Base-by-base conservation (phyloP, 1,140 invertebrate species). In the Drosophila ficusphila region DNA sequence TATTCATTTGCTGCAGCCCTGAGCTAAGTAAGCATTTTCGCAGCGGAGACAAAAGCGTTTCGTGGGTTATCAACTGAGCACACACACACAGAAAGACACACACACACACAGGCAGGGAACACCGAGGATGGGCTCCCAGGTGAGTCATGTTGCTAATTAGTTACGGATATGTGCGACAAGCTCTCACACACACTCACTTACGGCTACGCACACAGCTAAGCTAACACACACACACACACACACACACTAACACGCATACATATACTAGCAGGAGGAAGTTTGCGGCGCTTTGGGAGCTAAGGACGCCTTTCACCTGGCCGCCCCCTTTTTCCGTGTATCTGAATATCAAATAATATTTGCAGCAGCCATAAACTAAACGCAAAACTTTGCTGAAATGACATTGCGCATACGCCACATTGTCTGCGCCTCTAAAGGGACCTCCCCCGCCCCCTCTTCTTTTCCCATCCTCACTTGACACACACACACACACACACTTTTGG, bases 91-190 rank as follows among this genome's bases (percentile, higher is more conserved):
- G n/a, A n/a, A n/a, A n/a, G n/a, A n/a, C 16, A 39, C 6, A 33
- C 21, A 51, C 14, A 33, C 8, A 31, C n/a, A 27, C 47, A 25
- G 18, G 4, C 41, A 23, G 23, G 23, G 23, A 23, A 18, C 44
- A 23, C 27, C 14, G 11, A 21, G 23, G n/a, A 31, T 5, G 6
- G 6, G 14, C 46, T 79, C 79, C 76, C 81, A 76, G 76, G 68
- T 81, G 81, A 79, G 81, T 76, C 81, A 81, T 79, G 81, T 86
- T 81, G 67, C 81, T 85, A 85, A 85, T 85, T 85, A 85, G 81
- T 85, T 86, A 77, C 81, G 81, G 73, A 86, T 81, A 81, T 86
- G 71, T 68, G 75, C 71, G 67, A 76, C 81, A 79, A 18, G 11
- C 70, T 49, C 49, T 27, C 29, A 68, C 47, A 23, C n/a, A 34